These are phyloP conservation scores for Chelidonichthys spinosus DNA, from an alignment of 2,797 vertebrate genomes.

Conservation along the genomic window DNA sequence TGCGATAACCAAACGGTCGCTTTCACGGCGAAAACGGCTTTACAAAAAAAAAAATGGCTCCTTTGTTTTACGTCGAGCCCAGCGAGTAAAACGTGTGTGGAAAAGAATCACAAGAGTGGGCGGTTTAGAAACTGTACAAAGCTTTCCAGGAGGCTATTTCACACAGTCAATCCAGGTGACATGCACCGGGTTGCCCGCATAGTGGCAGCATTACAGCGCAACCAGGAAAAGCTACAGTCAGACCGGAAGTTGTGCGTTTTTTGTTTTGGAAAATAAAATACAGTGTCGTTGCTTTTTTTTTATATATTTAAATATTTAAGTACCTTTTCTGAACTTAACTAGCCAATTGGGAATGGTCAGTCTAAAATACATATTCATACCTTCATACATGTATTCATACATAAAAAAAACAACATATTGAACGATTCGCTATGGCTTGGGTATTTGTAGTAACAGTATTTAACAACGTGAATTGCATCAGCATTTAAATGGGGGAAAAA, in stretches of 20 bases:
- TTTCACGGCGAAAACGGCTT: too few relatives aligned
- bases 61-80: not conserved
- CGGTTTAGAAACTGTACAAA: slow-evolving; percentile 20
- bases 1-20: not conserved
- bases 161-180: slow-evolving; percentile 46
- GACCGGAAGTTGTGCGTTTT: slow-evolving; percentile 33
- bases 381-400: too few relatives aligned
- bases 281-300: not conserved
- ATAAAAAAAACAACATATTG: too few relatives aligned
- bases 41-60: not conserved
- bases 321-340: too few relatives aligned
- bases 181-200: slow-evolving; percentile 53
- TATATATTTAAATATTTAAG: too few relatives aligned
- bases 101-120: not conserved
- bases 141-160: slow-evolving; percentile 9
- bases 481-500: too few relatives aligned
- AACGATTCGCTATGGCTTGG: too few relatives aligned
- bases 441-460: too few relatives aligned
- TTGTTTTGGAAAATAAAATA: slow-evolving; percentile 28
- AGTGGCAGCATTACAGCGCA: slow-evolving; percentile 61
- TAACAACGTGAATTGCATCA: too few relatives aligned
- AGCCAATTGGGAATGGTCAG: too few relatives aligned
- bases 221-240: not conserved
- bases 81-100: not conserved
- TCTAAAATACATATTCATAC: too few relatives aligned